These are phyloP conservation scores for Nesogale talazaci DNA, from an alignment of 2,113 vertebrate species.

Conservation along the genomic window DNA sequence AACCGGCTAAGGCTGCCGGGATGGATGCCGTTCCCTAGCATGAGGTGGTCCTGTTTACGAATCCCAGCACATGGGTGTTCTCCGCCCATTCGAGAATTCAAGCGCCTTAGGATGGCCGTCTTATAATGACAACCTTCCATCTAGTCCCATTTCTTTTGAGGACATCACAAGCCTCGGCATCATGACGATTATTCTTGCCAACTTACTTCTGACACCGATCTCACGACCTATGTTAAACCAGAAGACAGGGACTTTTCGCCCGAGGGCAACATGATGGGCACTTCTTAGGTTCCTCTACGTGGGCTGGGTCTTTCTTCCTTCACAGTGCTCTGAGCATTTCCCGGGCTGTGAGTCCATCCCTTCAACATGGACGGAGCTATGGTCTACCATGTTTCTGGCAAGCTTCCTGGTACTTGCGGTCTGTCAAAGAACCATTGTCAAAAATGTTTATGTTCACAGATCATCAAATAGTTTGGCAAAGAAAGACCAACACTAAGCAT, in stretches of 20 bases:
- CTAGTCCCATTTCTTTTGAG: background rate
- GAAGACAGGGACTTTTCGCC: background rate
- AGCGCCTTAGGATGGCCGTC: background rate
- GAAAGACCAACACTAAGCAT: background rate
- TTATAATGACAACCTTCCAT: background rate
- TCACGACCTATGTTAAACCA: background rate
- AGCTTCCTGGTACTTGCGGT: background rate
- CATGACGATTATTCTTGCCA: background rate
- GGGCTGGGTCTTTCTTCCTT: background rate
- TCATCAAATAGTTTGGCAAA: background rate
- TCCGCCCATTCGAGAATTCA: background rate
- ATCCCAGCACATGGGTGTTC: background rate
- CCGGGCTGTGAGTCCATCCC: background rate
- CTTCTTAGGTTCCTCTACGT: background rate
- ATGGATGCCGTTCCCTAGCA: background rate
- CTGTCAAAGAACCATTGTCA: background rate
- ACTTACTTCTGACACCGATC: background rate
- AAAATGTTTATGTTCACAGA: background rate
- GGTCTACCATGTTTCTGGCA: background rate
- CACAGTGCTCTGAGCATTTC: background rate
- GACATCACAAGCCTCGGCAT: background rate
- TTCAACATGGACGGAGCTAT: background rate
- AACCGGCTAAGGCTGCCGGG: background rate
- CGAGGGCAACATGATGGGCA: background rate
- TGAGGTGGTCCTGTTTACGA: background rate